Percentiles rank a stretch among this genome's conserved stretches.
These are phyloP conservation scores for Copidosoma aretas DNA, from an alignment of 2,888 invertebrate genomes.

Conservation along the genomic window DNA sequence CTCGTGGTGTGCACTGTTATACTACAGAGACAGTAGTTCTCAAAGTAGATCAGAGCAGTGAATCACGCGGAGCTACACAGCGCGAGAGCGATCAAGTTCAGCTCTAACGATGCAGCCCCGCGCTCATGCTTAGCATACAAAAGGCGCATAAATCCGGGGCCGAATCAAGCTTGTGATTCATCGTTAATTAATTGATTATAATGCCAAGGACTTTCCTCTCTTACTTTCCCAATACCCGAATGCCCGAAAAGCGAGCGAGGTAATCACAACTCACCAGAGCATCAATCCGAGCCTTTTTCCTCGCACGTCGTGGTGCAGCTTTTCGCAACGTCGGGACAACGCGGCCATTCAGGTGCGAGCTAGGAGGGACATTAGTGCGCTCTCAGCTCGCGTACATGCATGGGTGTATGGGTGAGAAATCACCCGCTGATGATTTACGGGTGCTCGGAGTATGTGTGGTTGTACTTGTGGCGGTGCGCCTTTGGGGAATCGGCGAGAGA, in stretches of 20 bases:
- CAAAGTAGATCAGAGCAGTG: constrained; percentile 5
- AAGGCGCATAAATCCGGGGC: too few species aligned
- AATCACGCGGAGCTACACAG: not conserved
- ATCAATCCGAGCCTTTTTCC: constrained; percentile 24
- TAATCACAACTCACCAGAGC: not conserved
- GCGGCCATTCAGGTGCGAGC: not conserved
- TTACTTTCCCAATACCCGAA: too few species aligned
- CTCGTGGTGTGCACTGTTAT: too few species aligned
- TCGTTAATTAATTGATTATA: constrained; percentile 54
- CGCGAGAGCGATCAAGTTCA: constrained; percentile 5
- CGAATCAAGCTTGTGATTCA: constrained; percentile 50
- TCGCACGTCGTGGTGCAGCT: not conserved
- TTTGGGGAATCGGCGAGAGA: too few species aligned
- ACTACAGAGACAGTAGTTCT: too few species aligned
- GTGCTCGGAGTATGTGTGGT: too few species aligned
- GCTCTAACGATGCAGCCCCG: constrained; percentile 18
- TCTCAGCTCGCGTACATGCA: not conserved
- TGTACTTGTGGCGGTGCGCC: too few species aligned
- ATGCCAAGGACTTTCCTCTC: not conserved
- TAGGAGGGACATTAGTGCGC: not conserved
- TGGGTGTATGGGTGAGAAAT: not conserved
- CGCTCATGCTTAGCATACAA: constrained; percentile 22
- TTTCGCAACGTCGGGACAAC: not conserved
- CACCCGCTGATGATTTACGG: not conserved
- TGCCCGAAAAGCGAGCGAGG: too few species aligned